Conservation (phyloP, 2,888 invertebrate species). For the Latrodectus hesperus region DNA sequence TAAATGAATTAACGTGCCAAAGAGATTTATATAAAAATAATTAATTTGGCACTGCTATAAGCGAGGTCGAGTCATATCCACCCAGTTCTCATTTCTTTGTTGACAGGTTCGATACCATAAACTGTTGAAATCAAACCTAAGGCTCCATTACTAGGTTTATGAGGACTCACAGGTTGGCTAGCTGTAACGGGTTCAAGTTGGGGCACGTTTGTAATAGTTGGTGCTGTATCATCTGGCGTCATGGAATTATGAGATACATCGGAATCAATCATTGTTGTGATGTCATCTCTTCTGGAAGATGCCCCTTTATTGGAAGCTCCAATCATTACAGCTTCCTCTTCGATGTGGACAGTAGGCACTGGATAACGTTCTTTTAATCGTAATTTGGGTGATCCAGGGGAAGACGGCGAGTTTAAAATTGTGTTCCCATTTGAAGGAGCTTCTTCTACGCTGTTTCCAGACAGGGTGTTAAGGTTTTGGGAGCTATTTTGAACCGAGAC, state of each 20-base stretch:
- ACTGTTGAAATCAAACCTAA: conserved; percentile 62
- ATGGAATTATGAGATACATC: conserved; percentile 26
- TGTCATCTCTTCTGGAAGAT: conserved; percentile 26
- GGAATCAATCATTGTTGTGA: conserved; percentile 19
- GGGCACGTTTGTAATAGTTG: conserved; percentile 12
- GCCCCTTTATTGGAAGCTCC: conserved; percentile 24
- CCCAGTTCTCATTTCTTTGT: conserved; percentile 69
- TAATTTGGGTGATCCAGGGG: conserved; percentile 56
- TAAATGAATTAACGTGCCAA: conserved; percentile 41
- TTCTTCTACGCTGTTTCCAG: conserved; percentile 53
- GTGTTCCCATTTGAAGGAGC: conserved; percentile 32
- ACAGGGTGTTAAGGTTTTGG: conserved; percentile 32
- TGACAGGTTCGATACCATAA: conserved; percentile 69
- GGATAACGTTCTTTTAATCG: conserved; percentile 55
- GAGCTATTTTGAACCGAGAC: conserved; percentile 58
- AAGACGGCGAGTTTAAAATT: conserved; percentile 63
- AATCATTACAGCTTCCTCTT: conserved; percentile 43
- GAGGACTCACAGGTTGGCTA: conserved; percentile 56
- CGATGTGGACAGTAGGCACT: conserved; percentile 68
- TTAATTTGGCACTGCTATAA: conserved; percentile 66
- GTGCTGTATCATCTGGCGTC: conserved; percentile 19
- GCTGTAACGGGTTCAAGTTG: conserved; percentile 16
- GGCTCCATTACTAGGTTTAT: conserved; percentile 66
- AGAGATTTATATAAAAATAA: conserved; percentile 66
- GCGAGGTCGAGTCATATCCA: conserved; percentile 62